Conservation (phyloP, 2,888 invertebrate genomes). For the Germaria angustata region DNA sequence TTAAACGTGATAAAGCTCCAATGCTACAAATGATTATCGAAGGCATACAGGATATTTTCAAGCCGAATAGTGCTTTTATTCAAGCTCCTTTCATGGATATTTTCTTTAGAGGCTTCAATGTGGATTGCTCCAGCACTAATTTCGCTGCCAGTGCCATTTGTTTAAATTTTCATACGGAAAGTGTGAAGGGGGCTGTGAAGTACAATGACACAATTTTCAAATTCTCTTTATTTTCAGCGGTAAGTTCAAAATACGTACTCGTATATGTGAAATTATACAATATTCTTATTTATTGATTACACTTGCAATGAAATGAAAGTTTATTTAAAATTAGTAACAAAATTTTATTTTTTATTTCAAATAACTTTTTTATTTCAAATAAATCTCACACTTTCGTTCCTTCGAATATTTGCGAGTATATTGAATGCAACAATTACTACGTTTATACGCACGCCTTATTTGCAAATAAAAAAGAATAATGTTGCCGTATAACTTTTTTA, state of each 20-base stretch:
- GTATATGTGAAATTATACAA: too few relatives aligned
- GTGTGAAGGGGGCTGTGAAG: conserved; percentile 81
- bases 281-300: too few relatives aligned
- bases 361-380: too few relatives aligned
- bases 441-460: too few relatives aligned
- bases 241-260: not conserved
- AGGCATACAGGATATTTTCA: conserved; percentile 86
- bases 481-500: too few relatives aligned
- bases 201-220: conserved; percentile 83
- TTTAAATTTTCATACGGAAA: conserved; percentile 82
- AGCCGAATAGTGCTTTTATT: conserved; percentile 81
- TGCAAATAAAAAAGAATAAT: too few relatives aligned
- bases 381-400: too few relatives aligned
- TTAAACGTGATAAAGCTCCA: conserved; percentile 83
- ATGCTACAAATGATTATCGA: conserved; percentile 82
- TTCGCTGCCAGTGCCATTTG: conserved; percentile 88
- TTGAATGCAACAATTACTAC: too few relatives aligned
- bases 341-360: too few relatives aligned
- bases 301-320: too few relatives aligned
- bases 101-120: conserved; percentile 85
- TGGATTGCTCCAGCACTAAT: conserved; percentile 86
- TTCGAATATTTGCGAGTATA: too few relatives aligned
- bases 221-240: conserved; percentile 81
- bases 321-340: too few relatives aligned
- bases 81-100: conserved; percentile 85